Percentiles rank a stretch among this genome's conserved stretches.
Conservation (phyloP, 37 sponge, comb jelly and placozoan genomes). For the Spongilla lacustris region DNA sequence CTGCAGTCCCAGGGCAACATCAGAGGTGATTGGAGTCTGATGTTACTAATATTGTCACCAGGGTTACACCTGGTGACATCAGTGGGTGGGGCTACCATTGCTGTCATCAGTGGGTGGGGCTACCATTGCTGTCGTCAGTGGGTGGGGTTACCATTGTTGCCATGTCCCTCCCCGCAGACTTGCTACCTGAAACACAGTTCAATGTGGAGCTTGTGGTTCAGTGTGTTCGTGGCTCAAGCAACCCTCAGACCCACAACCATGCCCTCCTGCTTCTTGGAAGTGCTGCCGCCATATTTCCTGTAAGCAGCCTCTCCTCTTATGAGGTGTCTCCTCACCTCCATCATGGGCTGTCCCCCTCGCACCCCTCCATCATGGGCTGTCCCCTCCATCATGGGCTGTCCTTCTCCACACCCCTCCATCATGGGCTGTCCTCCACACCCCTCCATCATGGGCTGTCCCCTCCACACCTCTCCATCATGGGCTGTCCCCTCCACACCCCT, state of each 20-base stretch:
- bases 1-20: constrained; percentile 14
- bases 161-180: background rate
- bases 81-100: no score
- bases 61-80: background rate
- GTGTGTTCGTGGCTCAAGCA: constrained; percentile 71
- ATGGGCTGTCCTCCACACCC: background rate
- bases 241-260: constrained; percentile 82
- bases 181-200: constrained; percentile 74
- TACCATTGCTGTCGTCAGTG: no score
- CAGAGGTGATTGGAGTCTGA: background rate
- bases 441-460: background rate
- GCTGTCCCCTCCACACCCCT: background rate
- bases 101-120: no score
- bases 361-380: background rate
- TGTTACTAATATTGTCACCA: background rate
- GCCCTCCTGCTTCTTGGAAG: constrained; percentile 70
- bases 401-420: background rate
- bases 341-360: no score
- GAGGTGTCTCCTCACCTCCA: no score
- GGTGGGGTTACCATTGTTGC: no score
- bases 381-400: background rate
- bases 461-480: background rate
- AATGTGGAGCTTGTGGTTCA: constrained; percentile 86
- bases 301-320: no score
- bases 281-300: constrained; percentile 79